Base-by-base conservation (phyloP, 2,113 vertebrate genomes). In the Apodemus sylvaticus region DNA sequence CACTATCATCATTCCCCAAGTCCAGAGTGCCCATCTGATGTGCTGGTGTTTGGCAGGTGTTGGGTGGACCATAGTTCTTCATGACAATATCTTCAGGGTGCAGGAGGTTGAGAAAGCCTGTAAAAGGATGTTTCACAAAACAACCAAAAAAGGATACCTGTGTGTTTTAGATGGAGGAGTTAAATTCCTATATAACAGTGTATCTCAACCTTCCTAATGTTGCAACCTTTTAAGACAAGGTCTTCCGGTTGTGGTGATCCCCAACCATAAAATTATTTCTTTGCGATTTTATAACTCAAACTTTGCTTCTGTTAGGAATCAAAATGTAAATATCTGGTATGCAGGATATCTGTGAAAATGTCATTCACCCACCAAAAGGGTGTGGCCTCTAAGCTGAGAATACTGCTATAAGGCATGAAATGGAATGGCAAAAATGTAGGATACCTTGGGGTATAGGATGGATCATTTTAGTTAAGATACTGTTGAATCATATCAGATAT, bases 381-480 rank as follows among this genome's bases (percentile, higher is more conserved):
- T 73, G 20, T 11, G 19, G 22, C 20, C n/a, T 42, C 11, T 13
- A 22, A 20, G 19, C 39, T n/a, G n/a, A 73, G 19, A 22, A 10
- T 39, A 73, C 71, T 42, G n/a, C 13, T 77, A 0, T 77, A 92
- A 78, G n/a, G 29, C 86, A 14, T 64, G 48, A 78, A 73, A 77
- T 39, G 77, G 16, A 17, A 19, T 78, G 16, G 39, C 42, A 89
- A 34, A 89, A 92, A 93, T 36, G 70, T 79, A 48, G 55, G 45
- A 16, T 0, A 83, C 3, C 3, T 88, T 73, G 19, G 76, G 12
- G 55, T 64, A 42, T 51, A 45, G 19, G 3, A 12, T 39, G 1
- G 86, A 62, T 79, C 78, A 36, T 93, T 96, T 94, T 94, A 87
- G 48, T 55, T 36, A 86, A 95, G 39, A 29, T 34, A 22, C 26